A percentile compares a stretch with the other conserved stretches of the same genome.
Conservation (phyloP, 2,797 vertebrate species). For the Emys orbicularis region DNA sequence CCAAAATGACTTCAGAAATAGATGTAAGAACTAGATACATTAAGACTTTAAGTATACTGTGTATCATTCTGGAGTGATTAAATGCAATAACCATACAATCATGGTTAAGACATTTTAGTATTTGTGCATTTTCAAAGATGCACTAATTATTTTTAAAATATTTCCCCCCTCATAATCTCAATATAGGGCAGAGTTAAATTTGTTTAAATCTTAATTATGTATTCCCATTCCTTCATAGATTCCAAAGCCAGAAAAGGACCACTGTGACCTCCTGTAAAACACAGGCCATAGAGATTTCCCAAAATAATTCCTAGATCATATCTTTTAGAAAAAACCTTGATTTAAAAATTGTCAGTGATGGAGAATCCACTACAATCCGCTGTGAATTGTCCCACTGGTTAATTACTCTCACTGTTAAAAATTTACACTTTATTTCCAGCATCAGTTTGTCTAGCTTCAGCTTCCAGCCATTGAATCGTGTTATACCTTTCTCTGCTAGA, state of each 20-base stretch:
- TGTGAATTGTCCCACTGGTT: neutral
- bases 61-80: neutral
- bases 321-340: neutral
- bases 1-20: neutral
- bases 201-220: neutral
- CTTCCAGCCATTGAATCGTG: neutral
- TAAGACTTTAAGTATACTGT: neutral
- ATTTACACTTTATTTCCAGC: neutral
- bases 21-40: neutral
- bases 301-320: neutral
- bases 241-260: neutral
- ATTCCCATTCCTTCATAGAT: neutral
- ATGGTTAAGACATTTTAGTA: neutral
- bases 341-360: neutral
- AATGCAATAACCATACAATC: neutral
- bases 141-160: neutral
- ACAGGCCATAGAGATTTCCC: neutral
- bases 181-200: neutral
- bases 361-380: neutral
- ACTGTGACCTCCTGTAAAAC: neutral
- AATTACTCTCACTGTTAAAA: neutral
- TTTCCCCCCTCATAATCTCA: conserved; percentile 9
- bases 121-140: neutral
- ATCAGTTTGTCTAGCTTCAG: neutral
- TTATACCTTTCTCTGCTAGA: neutral